Base-by-base conservation (phyloP, 2,888 invertebrate genomes). In the Agonopterix arenella region DNA sequence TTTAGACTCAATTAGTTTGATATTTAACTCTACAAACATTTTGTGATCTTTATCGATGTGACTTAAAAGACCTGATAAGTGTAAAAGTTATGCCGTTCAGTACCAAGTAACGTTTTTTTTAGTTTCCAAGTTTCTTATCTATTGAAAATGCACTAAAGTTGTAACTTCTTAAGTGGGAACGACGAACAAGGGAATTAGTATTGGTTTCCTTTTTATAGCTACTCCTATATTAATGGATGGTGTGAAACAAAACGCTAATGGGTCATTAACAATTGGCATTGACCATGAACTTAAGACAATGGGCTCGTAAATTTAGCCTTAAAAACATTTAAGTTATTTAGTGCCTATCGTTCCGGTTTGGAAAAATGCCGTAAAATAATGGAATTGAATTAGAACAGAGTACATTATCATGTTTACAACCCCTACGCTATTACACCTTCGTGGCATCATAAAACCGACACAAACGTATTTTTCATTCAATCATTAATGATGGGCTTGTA, bases 171-270 rank as follows among this genome's bases (percentile, higher is more conserved):
- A 28, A 28, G 68, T 72, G 64, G 62, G 47, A 51, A 50, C 47
- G 10, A 37, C 41, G 53, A 62, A 58, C 61, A 56, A 57, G 60
- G 68, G 65, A 69, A 74, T 69, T 71, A 63, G 66, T 65, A 66
- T 62, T 62, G 58, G 63, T 70, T 73, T 68, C 68, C 66, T 69
- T 77, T 77, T 73, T 72, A 78, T 74, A 59, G 62, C 57, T 61
- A 66, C 13, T 72, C 71, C 65, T 60, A 71, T 73, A 68, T 68
- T 76, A 77, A 80, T 79, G 76, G 70, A 69, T 63, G 63, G 72
- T 79, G 80, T 81, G 70, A 76, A 78, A 76, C 80, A 73, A 74
- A 80, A 78, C 70, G 66, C 70, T 78, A 76, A 79, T 77, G 73
- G 71, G 64, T 74, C 75, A 76, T 81, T 80, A 80, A 70, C 67